phyloP scores from a whole-genome alignment of 2,113 vertebrate genomes.

The Rhynchopsitta pachyrhyncha region DNA sequence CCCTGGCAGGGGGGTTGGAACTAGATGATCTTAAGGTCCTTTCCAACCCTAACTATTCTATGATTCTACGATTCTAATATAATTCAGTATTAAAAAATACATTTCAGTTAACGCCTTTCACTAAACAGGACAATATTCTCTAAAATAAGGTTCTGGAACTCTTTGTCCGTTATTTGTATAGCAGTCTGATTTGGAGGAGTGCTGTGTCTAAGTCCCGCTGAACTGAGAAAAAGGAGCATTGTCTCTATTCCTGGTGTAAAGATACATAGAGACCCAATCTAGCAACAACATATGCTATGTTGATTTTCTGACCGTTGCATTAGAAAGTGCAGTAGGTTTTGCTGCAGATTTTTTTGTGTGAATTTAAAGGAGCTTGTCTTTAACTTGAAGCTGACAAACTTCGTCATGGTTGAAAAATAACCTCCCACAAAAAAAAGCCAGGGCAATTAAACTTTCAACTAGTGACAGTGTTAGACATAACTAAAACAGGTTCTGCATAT shows the following conservation, averaged over 20 bases:
- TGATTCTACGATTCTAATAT: background rate
- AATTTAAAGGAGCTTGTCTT: background rate
- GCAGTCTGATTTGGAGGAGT: background rate
- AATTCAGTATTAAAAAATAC: background rate
- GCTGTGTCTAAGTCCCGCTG: background rate
- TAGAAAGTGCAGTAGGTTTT: background rate
- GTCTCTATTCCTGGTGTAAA: background rate
- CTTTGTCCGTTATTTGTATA: background rate
- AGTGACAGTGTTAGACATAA: background rate
- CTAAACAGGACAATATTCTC: background rate
- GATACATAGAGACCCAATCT: background rate
- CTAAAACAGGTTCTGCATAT: background rate
- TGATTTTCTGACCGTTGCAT: background rate
- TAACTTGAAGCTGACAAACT: background rate
- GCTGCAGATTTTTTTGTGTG: background rate
- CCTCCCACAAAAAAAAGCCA: background rate
- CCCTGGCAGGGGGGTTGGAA: no score
- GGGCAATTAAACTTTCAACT: background rate
- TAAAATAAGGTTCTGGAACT: background rate
- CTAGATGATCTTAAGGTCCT: no score
- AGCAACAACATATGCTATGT: background rate
- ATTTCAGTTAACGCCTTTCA: background rate
- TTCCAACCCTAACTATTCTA: no score
- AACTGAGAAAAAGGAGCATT: background rate
- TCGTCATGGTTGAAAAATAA: background rate